Base-by-base conservation (phyloP, 2,888 invertebrate species). In the Ceriagrion tenellum region DNA sequence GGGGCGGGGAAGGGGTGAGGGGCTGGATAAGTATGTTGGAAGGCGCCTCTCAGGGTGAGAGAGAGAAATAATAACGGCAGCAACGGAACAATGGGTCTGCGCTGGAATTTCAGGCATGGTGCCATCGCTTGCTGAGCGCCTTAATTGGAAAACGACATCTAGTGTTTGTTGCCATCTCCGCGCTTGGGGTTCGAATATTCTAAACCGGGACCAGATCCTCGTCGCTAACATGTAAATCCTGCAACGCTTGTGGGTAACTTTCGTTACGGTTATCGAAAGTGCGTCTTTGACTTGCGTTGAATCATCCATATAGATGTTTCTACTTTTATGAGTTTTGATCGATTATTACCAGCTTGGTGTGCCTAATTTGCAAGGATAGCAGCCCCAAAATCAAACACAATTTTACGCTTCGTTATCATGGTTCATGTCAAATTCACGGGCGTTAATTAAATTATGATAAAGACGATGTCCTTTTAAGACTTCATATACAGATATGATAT, bases 71-170 rank as follows among this genome's bases (percentile, higher is more conserved):
- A 81, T 81, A 81, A 81, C 81, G 30, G 81, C 26, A 26, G 30
- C 81, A 26, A n/a, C 81, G 35, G 81, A 30, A 81, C 81, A 81
- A 81, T 81, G 35, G 26, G 26, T 30, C 35, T 81, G 81, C 12
- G 81, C n/a, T 18, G 81, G 81, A 81, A 81, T 81, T 30, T 35
- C 81, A 81, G 81, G 81, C 81, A 35, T 81, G 81, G 35, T 10
- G 35, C 10, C 81, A 81, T 81, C n/a, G 81, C 81, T 59, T 59
- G 59, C 18, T 59, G 81, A 35, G 81, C 81, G 81, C 30, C 35
- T 35, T 81, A 81, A 81, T 81, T 81, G 81, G 81, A 81, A 81
- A 81, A 81, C 81, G 81, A 81, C 81, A 81, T 81, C 81, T 18
- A 81, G 16, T 13, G 81, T 35, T 81, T 81, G 81, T 35, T 81